These are phyloP conservation scores for Noturus placidus DNA, from an alignment of 2,113 vertebrate genomes.

Conservation along the genomic window DNA sequence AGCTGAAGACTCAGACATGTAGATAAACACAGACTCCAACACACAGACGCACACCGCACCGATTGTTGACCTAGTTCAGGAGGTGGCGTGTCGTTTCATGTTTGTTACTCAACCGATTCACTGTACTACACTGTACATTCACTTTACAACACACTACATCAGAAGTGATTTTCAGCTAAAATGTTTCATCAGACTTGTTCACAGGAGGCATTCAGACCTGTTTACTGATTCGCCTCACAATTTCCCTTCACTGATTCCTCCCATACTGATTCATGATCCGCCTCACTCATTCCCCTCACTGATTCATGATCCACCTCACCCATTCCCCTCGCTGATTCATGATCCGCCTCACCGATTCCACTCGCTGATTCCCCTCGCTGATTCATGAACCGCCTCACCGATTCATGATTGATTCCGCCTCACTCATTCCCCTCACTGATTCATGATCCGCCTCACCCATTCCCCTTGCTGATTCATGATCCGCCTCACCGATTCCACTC, in stretches of 20 bases:
- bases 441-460: not conserved
- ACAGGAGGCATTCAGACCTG: not conserved
- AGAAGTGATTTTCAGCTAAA: not conserved
- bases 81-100: slow-evolving; percentile 53
- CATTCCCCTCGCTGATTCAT: not conserved
- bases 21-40: slow-evolving; percentile 47
- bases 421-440: not conserved
- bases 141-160: not conserved
- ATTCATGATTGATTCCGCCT: too few relatives aligned
- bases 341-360: not conserved
- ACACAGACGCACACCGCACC: slow-evolving; percentile 19
- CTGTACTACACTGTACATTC: not conserved
- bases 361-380: not conserved
- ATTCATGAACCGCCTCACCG: not conserved
- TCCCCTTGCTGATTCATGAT: not conserved
- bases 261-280: too few relatives aligned
- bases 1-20: slow-evolving; percentile 39
- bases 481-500: not conserved
- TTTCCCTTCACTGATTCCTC: too few relatives aligned
- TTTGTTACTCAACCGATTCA: slow-evolving; percentile 41
- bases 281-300: not conserved
- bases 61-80: slow-evolving; percentile 61
- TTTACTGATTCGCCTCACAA: not conserved
- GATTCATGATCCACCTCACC: too few relatives aligned
- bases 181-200: not conserved